Percentiles rank a stretch among this genome's conserved stretches.
phyloP scores from a whole-genome alignment of 2,113 vertebrate species.

The Siniperca chuatsi region DNA sequence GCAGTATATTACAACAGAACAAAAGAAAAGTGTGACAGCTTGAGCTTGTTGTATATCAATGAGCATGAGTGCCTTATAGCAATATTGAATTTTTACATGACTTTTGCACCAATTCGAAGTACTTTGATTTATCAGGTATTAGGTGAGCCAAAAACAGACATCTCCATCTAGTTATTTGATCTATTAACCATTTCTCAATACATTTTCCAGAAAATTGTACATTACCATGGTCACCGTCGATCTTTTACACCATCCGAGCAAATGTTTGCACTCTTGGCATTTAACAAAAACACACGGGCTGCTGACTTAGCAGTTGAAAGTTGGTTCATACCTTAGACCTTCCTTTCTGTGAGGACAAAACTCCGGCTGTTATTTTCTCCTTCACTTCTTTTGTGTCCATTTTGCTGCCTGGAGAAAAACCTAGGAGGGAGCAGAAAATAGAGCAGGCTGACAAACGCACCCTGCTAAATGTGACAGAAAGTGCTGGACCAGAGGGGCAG shows the following conservation, averaged over 20 bases:
- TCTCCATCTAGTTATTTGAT: not conserved
- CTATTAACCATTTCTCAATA: not conserved
- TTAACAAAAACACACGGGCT: not conserved
- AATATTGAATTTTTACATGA: not conserved
- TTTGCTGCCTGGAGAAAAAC: not conserved
- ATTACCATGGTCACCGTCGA: conserved; percentile 5
- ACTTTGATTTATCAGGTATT: not conserved
- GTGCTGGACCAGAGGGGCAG: not conserved
- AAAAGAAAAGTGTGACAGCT: not conserved
- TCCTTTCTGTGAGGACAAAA: not conserved
- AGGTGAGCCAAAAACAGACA: not conserved
- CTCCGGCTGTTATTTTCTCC: conserved; percentile 3
- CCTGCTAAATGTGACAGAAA: not conserved
- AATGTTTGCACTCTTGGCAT: not conserved
- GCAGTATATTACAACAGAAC: too few species aligned
- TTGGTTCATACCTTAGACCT: conserved; percentile 42
- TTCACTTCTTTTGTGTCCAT: conserved; percentile 15
- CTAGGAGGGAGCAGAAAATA: not conserved
- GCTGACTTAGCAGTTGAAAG: not conserved
- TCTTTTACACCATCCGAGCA: not conserved
- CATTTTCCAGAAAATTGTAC: too few species aligned
- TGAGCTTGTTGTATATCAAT: not conserved
- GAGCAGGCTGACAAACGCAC: not conserved
- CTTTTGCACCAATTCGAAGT: not conserved
- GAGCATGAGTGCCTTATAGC: not conserved